phyloP scores from a whole-genome alignment of 1,140 invertebrate genomes.

The Monochamus saltuarius region DNA sequence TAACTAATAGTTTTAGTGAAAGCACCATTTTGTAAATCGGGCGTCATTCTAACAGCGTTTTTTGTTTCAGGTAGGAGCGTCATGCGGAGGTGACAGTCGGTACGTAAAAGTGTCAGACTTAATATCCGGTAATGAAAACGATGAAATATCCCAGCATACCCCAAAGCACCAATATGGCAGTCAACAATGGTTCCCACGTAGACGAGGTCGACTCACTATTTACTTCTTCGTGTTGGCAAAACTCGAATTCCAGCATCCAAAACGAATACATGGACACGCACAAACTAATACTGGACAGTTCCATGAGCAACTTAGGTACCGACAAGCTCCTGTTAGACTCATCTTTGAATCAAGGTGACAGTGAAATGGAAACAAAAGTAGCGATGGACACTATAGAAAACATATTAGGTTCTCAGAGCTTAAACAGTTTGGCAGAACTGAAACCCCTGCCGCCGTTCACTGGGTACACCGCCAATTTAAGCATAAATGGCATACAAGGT shows the following conservation, averaged over 20 bases:
- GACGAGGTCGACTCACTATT: slow-evolving; percentile 51
- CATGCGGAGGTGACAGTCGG: slow-evolving; percentile 1
- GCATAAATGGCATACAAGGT: slow-evolving; percentile 82
- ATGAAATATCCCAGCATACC: slow-evolving; percentile 53
- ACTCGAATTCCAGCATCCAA: slow-evolving; percentile 37
- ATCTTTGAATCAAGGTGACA: slow-evolving; percentile 51
- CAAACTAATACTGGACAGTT: slow-evolving; percentile 44
- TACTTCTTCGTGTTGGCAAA: slow-evolving; percentile 48
- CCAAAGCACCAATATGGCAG: slow-evolving; percentile 49
- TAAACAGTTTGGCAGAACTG: slow-evolving; percentile 71
- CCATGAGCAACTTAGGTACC: slow-evolving; percentile 48
- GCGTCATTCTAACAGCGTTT: not conserved
- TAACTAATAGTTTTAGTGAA: no score
- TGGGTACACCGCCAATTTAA: slow-evolving; percentile 77
- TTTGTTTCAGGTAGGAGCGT: not conserved
- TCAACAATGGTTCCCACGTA: slow-evolving; percentile 48
- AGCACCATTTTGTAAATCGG: no score
- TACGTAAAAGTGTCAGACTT: not conserved
- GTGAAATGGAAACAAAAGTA: slow-evolving; percentile 54
- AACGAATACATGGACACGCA: slow-evolving; percentile 48
- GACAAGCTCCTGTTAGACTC: slow-evolving; percentile 55
- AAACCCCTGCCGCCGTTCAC: slow-evolving; percentile 86
- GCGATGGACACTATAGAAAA: slow-evolving; percentile 65
- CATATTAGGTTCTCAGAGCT: slow-evolving; percentile 59
- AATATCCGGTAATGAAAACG: slow-evolving; percentile 42